Evolutionary conservation across 2,888 invertebrate species (phyloP).

Genomic region (Drosophila greeni): DNA sequence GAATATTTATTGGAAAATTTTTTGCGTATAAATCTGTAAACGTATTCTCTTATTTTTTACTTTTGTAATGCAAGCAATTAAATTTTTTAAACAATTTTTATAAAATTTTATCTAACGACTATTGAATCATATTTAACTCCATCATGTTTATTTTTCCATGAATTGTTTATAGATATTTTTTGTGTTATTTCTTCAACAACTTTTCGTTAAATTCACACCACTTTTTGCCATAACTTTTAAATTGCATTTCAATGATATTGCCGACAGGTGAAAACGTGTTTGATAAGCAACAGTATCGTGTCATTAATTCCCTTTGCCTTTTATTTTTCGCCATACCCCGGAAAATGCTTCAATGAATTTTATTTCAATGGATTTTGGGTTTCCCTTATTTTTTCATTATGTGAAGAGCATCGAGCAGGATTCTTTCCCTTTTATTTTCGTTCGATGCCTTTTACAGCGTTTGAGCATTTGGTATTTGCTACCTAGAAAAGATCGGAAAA

Average conservation of each 20-base stretch:
- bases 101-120: no score
- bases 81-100: no score
- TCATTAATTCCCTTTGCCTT: slow-evolving; percentile 58
- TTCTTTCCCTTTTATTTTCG: slow-evolving; percentile 7
- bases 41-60: no score
- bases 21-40: no score
- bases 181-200: neutral
- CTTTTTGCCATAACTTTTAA: slow-evolving; percentile 4
- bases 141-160: neutral
- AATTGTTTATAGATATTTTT: neutral
- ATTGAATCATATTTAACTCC: neutral
- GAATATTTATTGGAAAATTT: neutral
- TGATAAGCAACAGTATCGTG: slow-evolving; percentile 52
- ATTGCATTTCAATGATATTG: slow-evolving; percentile 7
- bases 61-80: neutral
- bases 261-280: slow-evolving; percentile 14
- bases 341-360: slow-evolving; percentile 58
- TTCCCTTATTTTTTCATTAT: slow-evolving; percentile 57
- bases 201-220: neutral
- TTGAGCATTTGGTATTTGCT: slow-evolving; percentile 68
- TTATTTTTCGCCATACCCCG: neutral
- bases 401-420: slow-evolving; percentile 51
- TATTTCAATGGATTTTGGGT: slow-evolving; percentile 24
- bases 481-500: slow-evolving; percentile 40
- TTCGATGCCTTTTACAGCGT: slow-evolving; percentile 59